Conservation (phyloP, 2,113 vertebrate species). For the Gorsachius goisagi region DNA sequence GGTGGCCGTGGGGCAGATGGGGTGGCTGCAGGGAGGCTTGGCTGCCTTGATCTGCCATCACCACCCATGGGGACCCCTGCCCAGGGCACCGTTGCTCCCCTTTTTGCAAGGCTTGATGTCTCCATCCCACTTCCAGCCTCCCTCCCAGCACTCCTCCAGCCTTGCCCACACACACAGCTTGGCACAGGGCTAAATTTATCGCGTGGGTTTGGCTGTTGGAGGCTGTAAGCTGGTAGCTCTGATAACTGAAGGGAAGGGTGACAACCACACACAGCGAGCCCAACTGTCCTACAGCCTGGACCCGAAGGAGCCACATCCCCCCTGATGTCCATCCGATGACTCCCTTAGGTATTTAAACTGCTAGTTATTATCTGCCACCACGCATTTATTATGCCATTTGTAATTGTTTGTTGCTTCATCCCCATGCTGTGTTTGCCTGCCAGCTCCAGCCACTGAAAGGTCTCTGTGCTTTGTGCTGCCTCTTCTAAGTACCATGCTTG, state of each 20-base stretch:
- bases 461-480: background rate
- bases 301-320: background rate
- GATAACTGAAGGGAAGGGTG: background rate
- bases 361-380: background rate
- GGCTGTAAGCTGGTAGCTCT: background rate
- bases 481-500: background rate
- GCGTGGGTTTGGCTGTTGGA: rapidly evolving
- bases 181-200: background rate
- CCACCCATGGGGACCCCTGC: background rate
- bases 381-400: background rate
- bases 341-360: background rate
- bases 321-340: rapidly evolving
- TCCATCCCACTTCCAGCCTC: background rate
- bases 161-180: background rate
- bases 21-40: background rate
- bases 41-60: background rate
- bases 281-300: background rate
- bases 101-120: background rate
- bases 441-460: background rate
- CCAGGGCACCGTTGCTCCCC: background rate
- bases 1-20: background rate
- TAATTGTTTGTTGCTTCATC: background rate
- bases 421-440: background rate
- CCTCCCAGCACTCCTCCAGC: background rate
- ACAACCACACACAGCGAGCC: background rate